Evolutionary conservation across 2,888 invertebrate species (phyloP).

Genomic region (Luperina testacea): DNA sequence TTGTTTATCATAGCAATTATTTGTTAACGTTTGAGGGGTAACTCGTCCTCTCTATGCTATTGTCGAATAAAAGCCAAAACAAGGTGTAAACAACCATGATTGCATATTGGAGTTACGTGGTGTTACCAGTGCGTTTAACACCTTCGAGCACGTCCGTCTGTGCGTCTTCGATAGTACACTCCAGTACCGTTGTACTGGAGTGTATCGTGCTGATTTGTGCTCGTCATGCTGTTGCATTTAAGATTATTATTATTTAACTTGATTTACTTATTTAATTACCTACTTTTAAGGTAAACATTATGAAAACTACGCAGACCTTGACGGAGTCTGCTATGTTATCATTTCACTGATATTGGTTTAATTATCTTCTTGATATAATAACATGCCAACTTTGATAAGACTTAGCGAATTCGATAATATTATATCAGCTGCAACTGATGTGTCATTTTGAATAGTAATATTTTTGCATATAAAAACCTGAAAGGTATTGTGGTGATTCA

Average conservation of each 20-base stretch:
- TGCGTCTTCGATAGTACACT: conserved; percentile 28
- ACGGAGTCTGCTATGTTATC: conserved; percentile 30
- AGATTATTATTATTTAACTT: conserved; percentile 7
- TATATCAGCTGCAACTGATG: conserved; percentile 19
- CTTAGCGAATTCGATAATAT: conserved; percentile 24
- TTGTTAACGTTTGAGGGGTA: conserved; percentile 16
- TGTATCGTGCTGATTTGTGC: conserved; percentile 21
- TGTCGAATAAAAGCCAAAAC: conserved; percentile 24
- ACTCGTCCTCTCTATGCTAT: conserved; percentile 11
- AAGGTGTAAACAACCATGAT: neutral
- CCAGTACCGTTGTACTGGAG: conserved; percentile 49
- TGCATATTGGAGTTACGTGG: conserved; percentile 19
- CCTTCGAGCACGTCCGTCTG: conserved; percentile 27
- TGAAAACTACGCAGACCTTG: conserved; percentile 34
- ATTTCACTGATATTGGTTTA: conserved; percentile 35
- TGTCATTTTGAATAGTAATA: conserved; percentile 21
- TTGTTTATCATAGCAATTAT: conserved; percentile 44
- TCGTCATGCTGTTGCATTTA: conserved; percentile 30
- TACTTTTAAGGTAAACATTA: conserved; percentile 17
- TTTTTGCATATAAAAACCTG: neutral
- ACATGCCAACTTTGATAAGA: conserved; percentile 29
- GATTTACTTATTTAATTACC: conserved; percentile 2
- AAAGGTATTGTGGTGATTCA: conserved; percentile 1
- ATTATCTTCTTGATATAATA: conserved; percentile 38
- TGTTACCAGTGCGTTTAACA: conserved; percentile 22